These are phyloP conservation scores for Pseudeuparius sepicola DNA, from an alignment of 2,888 invertebrate genomes.

Conservation along the genomic window DNA sequence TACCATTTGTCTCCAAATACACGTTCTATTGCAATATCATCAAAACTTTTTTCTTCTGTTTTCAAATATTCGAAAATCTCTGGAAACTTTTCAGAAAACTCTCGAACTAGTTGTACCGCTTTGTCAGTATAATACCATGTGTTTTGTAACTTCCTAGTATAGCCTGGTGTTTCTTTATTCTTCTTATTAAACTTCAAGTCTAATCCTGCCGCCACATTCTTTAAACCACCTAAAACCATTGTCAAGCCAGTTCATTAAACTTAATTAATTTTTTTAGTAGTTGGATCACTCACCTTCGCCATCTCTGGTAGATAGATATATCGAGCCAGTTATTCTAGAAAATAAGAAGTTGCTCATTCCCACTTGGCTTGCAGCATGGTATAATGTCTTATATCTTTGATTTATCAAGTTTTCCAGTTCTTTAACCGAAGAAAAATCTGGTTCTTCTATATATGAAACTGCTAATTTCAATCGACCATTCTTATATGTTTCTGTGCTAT, in stretches of 20 bases:
- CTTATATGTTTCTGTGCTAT: slow-evolving; percentile 43
- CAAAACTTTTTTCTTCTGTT: slow-evolving; percentile 40
- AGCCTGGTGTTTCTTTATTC: slow-evolving; percentile 69
- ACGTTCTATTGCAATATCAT: slow-evolving; percentile 58
- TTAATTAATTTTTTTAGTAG: too few species aligned
- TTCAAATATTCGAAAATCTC: slow-evolving; percentile 57
- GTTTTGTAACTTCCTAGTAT: slow-evolving; percentile 59
- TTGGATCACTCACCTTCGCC: slow-evolving; percentile 21
- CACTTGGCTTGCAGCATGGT: slow-evolving; percentile 49
- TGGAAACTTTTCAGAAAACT: slow-evolving; percentile 63
- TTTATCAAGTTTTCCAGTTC: slow-evolving; percentile 32
- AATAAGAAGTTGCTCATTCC: slow-evolving; percentile 61
- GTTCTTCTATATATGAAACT: slow-evolving; percentile 45
- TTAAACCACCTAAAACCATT: slow-evolving; percentile 41
- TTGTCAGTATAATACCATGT: slow-evolving; percentile 76
- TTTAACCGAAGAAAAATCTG: slow-evolving; percentile 37
- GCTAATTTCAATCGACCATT: slow-evolving; percentile 52
- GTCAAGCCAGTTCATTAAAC: too few species aligned
- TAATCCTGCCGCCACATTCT: slow-evolving; percentile 73
- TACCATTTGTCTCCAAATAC: slow-evolving; percentile 39
- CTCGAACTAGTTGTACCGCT: slow-evolving; percentile 57
- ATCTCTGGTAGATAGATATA: slow-evolving; percentile 48
- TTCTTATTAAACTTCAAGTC: slow-evolving; percentile 82
- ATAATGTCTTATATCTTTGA: slow-evolving; percentile 45
- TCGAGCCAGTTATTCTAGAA: slow-evolving; percentile 77